These are phyloP conservation scores for Oncorhynchus keta DNA, from an alignment of 2,113 vertebrate genomes.

Conservation along the genomic window DNA sequence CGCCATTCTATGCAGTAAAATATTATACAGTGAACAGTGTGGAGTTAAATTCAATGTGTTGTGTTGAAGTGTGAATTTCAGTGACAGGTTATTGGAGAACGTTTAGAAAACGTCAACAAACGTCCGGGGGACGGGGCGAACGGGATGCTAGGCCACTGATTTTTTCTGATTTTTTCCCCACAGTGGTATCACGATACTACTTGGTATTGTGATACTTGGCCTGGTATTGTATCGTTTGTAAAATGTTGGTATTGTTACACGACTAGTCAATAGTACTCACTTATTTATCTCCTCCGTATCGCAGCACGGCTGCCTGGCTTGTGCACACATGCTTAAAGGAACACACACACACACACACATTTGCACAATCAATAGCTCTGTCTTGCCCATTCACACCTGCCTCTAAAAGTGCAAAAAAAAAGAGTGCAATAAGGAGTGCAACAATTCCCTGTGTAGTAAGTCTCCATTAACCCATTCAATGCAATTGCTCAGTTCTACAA, in stretches of 20 bases:
- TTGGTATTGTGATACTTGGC: too few species aligned
- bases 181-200: too few species aligned
- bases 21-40: too few species aligned
- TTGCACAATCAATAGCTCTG: slow-evolving; percentile 28
- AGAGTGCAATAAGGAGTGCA: not conserved
- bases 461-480: slow-evolving; percentile 52
- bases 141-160: too few species aligned
- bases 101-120: too few species aligned
- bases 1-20: too few species aligned
- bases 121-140: too few species aligned
- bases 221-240: too few species aligned
- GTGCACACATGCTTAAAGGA: not conserved
- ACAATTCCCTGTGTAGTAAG: slow-evolving; percentile 32
- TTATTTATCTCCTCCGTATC: slow-evolving; percentile 23
- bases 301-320: not conserved
- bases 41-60: too few species aligned
- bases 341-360: not conserved
- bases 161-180: too few species aligned
- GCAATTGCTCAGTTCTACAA: slow-evolving; percentile 50
- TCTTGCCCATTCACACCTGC: not conserved
- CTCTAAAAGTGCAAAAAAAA: not conserved
- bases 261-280: slow-evolving; percentile 37
- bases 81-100: too few species aligned
- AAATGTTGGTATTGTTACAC: not conserved
- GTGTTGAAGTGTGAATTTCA: too few species aligned